Evolutionary conservation across 2,888 invertebrate species (phyloP).

Genomic region (Tipula helvola): DNA sequence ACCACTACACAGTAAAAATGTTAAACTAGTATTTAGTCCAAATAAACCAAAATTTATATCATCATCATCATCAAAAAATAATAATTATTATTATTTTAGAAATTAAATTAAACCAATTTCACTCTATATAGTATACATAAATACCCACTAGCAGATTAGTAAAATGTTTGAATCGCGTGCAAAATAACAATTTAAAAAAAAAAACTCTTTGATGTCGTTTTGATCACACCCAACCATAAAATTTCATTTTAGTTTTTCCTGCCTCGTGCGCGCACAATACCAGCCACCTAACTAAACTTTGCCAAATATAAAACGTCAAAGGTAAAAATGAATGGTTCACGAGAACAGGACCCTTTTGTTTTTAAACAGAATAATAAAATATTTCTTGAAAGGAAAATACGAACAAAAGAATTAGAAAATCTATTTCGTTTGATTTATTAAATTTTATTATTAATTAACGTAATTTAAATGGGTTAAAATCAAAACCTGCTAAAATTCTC

Average conservation of each 20-base stretch:
- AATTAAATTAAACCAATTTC: background rate
- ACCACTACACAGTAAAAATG: background rate
- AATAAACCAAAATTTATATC: background rate
- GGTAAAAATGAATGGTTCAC: background rate
- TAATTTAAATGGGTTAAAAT: background rate
- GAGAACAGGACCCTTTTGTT: background rate
- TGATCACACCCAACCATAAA: background rate
- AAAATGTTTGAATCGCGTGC: background rate
- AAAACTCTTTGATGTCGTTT: background rate
- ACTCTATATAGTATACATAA: background rate
- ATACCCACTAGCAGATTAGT: background rate
- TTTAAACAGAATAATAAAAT: background rate
- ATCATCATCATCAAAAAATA: background rate
- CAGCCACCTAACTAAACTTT: background rate
- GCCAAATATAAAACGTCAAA: background rate
- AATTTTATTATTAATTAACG: background rate
- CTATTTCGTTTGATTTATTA: background rate
- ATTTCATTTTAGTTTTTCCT: background rate
- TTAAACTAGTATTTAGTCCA: background rate
- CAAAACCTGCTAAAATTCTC: too few species aligned
- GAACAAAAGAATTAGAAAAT: background rate
- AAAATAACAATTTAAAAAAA: background rate
- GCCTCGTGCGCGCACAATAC: background rate
- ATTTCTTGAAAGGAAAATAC: background rate
- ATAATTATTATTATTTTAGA: background rate